Evolutionary conservation across 2,888 invertebrate genomes (phyloP).

Genomic region (Patella caerulea): DNA sequence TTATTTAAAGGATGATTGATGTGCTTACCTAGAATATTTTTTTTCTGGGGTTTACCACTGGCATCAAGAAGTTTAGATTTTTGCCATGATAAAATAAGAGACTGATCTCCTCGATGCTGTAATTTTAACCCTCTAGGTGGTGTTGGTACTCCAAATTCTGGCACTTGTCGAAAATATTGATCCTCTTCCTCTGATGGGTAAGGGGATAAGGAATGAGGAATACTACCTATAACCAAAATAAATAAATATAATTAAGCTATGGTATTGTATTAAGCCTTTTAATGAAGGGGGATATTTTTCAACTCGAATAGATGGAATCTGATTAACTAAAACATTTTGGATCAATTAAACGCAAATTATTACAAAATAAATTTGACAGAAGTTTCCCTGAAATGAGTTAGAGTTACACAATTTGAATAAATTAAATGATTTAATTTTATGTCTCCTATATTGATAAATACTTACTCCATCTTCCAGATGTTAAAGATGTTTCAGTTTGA

Average conservation of each 20-base stretch:
- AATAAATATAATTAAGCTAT: constrained; percentile 10
- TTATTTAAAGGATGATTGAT: too few relatives aligned
- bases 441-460: not conserved
- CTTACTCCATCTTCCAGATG: constrained; percentile 24
- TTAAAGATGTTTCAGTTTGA: not conserved
- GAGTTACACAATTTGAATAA: too few relatives aligned
- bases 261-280: not conserved
- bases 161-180: constrained; percentile 52
- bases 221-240: constrained; percentile 44
- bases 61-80: constrained; percentile 52
- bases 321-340: too few relatives aligned
- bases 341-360: too few relatives aligned
- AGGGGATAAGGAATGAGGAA: constrained; percentile 62
- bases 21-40: constrained; percentile 57
- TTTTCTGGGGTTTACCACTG: constrained; percentile 47
- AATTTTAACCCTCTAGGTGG: constrained; percentile 60
- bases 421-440: too few relatives aligned
- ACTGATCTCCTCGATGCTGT: constrained; percentile 51
- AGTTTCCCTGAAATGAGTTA: too few relatives aligned
- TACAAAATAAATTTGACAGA: too few relatives aligned
- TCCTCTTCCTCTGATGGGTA: constrained; percentile 64
- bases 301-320: too few relatives aligned
- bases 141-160: constrained; percentile 62
- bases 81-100: constrained; percentile 60
- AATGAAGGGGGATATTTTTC: too few relatives aligned